Evolutionary conservation across 2,888 invertebrate species (phyloP).

Genomic region (Cryptus armator): DNA sequence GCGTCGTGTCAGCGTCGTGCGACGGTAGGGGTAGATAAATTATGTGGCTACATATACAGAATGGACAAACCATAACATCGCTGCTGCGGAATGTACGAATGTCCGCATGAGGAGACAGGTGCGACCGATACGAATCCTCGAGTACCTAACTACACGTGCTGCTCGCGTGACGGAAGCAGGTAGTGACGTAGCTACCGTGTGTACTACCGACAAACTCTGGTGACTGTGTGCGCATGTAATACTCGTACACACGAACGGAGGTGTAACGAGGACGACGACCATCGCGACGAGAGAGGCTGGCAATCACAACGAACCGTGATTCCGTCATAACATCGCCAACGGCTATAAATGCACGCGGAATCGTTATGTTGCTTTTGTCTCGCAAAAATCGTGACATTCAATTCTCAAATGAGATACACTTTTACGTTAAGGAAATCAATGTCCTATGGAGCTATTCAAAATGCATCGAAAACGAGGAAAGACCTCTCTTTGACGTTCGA

Average conservation of each 20-base stretch:
- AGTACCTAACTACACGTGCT: conserved; percentile 59
- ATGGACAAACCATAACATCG: conserved; percentile 2
- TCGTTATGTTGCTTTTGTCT: not conserved
- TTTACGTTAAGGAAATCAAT: too few relatives aligned
- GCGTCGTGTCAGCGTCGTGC: conserved; percentile 8
- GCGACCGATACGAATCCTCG: conserved; percentile 65
- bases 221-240: conserved; percentile 11
- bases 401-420: not conserved
- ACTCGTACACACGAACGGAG: conserved; percentile 30
- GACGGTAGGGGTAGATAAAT: not conserved
- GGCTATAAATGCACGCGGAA: not conserved
- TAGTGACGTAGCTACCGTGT: conserved; percentile 43
- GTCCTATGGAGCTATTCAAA: too few relatives aligned
- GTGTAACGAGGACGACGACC: conserved; percentile 61
- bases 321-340: conserved; percentile 74
- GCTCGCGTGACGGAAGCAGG: conserved; percentile 63
- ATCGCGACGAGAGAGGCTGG: conserved; percentile 64
- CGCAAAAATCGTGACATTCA: not conserved
- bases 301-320: conserved; percentile 82
- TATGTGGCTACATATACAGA: conserved; percentile 4
- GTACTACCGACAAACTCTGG: not conserved
- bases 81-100: conserved; percentile 43
- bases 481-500: too few relatives aligned
- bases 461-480: too few relatives aligned
- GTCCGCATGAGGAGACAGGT: conserved; percentile 31